A percentile compares a stretch with the other conserved stretches of the same genome.
phyloP scores from a whole-genome alignment of 2,113 vertebrate genomes.

The Thermophis baileyi region DNA sequence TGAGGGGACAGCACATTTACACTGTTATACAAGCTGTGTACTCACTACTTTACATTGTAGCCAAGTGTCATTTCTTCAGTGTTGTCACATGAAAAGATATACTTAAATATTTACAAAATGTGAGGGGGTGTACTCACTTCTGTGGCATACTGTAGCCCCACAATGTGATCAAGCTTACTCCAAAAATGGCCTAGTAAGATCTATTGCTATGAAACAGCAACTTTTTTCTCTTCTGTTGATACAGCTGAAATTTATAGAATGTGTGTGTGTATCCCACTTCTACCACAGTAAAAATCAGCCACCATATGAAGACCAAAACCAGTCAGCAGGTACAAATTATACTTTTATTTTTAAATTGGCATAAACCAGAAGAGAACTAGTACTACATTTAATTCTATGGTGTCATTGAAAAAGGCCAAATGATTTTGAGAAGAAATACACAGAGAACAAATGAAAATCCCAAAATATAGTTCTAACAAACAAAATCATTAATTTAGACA shows the following conservation, averaged over 20 bases:
- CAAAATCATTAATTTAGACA: slow-evolving; percentile 47
- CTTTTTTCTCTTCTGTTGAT: neutral
- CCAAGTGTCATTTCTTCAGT: no score
- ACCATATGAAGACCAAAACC: slow-evolving; percentile 14
- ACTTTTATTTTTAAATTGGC: slow-evolving; percentile 73
- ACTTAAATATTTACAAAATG: no score
- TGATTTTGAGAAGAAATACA: slow-evolving; percentile 59
- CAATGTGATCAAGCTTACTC: neutral
- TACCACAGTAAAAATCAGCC: neutral
- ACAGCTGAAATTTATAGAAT: no score
- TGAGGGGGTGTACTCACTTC: no score
- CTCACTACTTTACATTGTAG: no score
- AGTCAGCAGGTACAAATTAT: slow-evolving; percentile 74
- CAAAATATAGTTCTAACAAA: slow-evolving; percentile 52
- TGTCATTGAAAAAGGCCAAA: slow-evolving; percentile 63
- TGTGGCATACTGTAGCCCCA: no score
- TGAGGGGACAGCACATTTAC: no score
- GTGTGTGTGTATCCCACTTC: neutral
- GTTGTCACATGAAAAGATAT: no score
- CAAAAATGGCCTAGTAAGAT: neutral
- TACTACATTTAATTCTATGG: slow-evolving; percentile 48
- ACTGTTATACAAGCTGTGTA: no score
- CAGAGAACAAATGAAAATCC: slow-evolving; percentile 52
- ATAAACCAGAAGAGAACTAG: slow-evolving; percentile 58
- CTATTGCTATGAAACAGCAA: neutral